A percentile compares a stretch with the other conserved stretches of the same genome.
Conservation (phyloP, 2,888 invertebrate species). For the Celastrina argiolus region DNA sequence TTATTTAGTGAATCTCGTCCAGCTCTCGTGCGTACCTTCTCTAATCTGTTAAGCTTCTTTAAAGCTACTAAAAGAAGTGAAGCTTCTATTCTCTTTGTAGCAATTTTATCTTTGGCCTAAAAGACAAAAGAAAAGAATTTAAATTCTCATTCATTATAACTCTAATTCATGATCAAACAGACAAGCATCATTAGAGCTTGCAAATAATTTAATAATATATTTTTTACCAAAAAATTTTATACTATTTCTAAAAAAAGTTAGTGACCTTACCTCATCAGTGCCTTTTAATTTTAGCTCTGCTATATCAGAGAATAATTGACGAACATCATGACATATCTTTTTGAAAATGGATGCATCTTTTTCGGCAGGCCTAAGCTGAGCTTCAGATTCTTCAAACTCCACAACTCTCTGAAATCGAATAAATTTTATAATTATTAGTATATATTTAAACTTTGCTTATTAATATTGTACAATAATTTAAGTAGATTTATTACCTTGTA, state of each 20-base stretch:
- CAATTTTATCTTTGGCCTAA: conserved; percentile 80
- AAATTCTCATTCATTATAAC: background rate
- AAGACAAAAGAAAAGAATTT: conserved; percentile 35
- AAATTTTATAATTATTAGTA: background rate
- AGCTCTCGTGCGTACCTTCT: conserved; percentile 90
- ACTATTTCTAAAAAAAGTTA: no score
- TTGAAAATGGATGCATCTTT: conserved; percentile 83
- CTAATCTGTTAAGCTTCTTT: conserved; percentile 93
- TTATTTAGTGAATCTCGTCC: conserved; percentile 88
- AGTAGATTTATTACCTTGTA: conserved; percentile 69
- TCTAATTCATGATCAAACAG: background rate
- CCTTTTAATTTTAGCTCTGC: conserved; percentile 80
- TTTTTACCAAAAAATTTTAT: no score
- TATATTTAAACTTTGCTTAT: background rate
- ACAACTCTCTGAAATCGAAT: conserved; percentile 78
- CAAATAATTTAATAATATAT: no score
- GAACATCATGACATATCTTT: conserved; percentile 83
- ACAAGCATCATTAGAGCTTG: no score
- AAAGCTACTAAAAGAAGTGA: conserved; percentile 87
- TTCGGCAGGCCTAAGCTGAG: conserved; percentile 80
- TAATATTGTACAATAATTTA: background rate
- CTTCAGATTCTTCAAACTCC: conserved; percentile 86
- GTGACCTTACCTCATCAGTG: conserved; percentile 67
- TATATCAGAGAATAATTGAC: conserved; percentile 83
- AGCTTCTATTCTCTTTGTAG: conserved; percentile 83